phyloP scores from a whole-genome alignment of 2,888 invertebrate species.

The Drosophila ustulata region DNA sequence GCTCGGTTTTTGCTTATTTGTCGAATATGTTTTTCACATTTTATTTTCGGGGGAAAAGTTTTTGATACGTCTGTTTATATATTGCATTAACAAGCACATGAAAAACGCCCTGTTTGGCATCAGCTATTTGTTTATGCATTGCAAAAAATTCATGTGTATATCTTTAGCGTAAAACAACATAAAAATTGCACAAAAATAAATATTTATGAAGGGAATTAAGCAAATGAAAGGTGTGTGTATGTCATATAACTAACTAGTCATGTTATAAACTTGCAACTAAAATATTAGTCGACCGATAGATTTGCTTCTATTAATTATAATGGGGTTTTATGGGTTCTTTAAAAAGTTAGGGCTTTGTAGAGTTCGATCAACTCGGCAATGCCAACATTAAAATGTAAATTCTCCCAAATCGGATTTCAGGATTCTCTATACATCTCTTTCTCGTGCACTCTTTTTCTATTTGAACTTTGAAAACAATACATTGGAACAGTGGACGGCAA shows the following conservation, averaged over 20 bases:
- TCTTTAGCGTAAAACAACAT: constrained; percentile 5
- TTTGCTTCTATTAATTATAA: neutral
- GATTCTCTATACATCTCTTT: constrained; percentile 15
- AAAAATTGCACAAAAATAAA: constrained; percentile 18
- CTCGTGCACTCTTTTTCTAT: constrained; percentile 7
- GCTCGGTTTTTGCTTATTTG: constrained; percentile 22
- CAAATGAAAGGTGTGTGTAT: constrained; percentile 9
- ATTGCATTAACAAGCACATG: constrained; percentile 12
- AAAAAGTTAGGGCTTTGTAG: neutral
- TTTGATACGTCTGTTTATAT: constrained; percentile 27
- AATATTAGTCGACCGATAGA: no score
- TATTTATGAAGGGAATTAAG: constrained; percentile 13
- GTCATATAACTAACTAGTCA: neutral
- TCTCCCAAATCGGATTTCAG: constrained; percentile 50
- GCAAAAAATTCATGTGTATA: constrained; percentile 7
- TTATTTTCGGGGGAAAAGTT: constrained; percentile 7
- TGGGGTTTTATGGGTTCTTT: neutral
- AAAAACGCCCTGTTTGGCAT: constrained; percentile 8
- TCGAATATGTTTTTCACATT: constrained; percentile 16
- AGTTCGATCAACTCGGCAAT: constrained; percentile 32
- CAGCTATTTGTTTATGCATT: constrained; percentile 30
- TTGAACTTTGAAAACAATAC: constrained; percentile 34
- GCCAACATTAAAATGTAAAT: constrained; percentile 49
- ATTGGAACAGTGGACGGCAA: constrained; percentile 25
- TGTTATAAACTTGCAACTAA: no score